A percentile compares a stretch with the other conserved stretches of the same genome.
Evolutionary conservation across 2,888 invertebrate species (phyloP).

Genomic region (Tachina lurida): DNA sequence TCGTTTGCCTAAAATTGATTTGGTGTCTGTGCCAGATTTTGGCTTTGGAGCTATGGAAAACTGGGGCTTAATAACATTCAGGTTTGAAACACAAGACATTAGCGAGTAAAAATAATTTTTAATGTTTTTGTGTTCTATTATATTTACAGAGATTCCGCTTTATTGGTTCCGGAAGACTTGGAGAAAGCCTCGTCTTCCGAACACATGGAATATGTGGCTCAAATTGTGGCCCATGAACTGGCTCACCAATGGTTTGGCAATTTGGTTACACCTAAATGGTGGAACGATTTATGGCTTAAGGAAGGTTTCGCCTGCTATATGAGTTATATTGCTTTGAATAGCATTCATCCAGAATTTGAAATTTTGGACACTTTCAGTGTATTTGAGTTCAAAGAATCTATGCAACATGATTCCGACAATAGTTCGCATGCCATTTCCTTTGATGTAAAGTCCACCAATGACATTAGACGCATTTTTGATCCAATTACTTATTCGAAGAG

Average conservation of each 20-base stretch:
- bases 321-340: conserved; percentile 82
- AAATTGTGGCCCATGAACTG: conserved; percentile 89
- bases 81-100: conserved; percentile 75
- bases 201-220: conserved; percentile 86
- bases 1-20: conserved; percentile 87
- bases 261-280: conserved; percentile 89
- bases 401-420: conserved; percentile 85
- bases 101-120: conserved; percentile 3
- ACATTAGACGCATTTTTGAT: conserved; percentile 88
- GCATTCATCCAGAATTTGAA: conserved; percentile 85
- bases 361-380: conserved; percentile 85
- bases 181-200: conserved; percentile 83
- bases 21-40: conserved; percentile 89
- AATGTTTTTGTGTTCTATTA: neutral
- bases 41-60: conserved; percentile 89
- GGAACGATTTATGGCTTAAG: conserved; percentile 88
- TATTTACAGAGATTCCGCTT: conserved; percentile 84
- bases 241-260: conserved; percentile 94
- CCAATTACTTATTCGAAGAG: conserved; percentile 89
- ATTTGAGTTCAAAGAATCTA: conserved; percentile 84
- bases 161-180: conserved; percentile 83
- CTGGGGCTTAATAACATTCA: conserved; percentile 86
- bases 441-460: conserved; percentile 85
- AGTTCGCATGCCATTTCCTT: conserved; percentile 87
- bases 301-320: conserved; percentile 85